Percentiles rank a stretch among this genome's conserved stretches.
These are phyloP conservation scores for Erynnis tages DNA, from an alignment of 2,888 invertebrate genomes.

Conservation along the genomic window DNA sequence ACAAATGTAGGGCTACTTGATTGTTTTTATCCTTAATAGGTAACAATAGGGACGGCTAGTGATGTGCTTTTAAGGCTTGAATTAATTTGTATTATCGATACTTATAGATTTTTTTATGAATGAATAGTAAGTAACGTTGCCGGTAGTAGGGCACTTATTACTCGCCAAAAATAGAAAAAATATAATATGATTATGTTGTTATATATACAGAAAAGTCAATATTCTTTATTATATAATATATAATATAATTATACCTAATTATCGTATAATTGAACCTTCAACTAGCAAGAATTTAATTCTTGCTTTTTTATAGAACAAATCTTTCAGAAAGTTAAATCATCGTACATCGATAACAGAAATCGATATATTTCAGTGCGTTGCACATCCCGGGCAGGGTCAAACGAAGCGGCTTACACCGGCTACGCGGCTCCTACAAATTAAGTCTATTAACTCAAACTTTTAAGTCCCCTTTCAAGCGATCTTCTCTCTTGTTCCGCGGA, in stretches of 20 bases:
- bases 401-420: slow-evolving; percentile 69
- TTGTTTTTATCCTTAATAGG: slow-evolving; percentile 53
- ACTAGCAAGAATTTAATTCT: too few species aligned
- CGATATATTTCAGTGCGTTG: slow-evolving; percentile 41
- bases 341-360: slow-evolving; percentile 46
- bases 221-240: too few species aligned
- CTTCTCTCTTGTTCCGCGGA: slow-evolving; percentile 73
- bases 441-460: slow-evolving; percentile 80
- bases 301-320: too few species aligned
- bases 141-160: too few species aligned
- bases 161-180: too few species aligned
- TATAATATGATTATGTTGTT: slow-evolving; percentile 13
- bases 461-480: slow-evolving; percentile 76
- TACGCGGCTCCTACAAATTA: slow-evolving; percentile 74
- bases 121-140: too few species aligned
- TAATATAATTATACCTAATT: too few species aligned
- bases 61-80: too few species aligned
- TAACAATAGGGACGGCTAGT: slow-evolving; percentile 36
- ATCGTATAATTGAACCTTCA: too few species aligned
- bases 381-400: slow-evolving; percentile 62
- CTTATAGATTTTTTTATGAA: too few species aligned
- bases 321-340: not conserved
- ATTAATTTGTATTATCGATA: too few species aligned
- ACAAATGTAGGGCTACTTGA: slow-evolving; percentile 62
- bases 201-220: slow-evolving; percentile 1